A percentile compares a stretch with the other conserved stretches of the same genome.
Conservation (phyloP, 2,888 invertebrate species). For the Brachyopa scutellaris region DNA sequence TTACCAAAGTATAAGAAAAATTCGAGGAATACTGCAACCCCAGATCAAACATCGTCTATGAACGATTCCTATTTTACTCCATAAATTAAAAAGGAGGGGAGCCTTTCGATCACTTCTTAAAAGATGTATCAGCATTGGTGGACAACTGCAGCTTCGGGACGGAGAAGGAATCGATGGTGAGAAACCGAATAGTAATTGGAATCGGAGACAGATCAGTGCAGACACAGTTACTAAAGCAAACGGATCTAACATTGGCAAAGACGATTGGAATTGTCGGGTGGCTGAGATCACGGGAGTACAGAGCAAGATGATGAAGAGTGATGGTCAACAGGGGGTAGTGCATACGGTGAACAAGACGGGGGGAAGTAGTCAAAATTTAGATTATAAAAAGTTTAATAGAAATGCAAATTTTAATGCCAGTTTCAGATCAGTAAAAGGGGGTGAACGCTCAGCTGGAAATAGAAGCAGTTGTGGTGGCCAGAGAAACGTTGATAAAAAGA, state of each 20-base stretch:
- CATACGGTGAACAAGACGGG: too few relatives aligned
- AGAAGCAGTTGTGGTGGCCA: too few relatives aligned
- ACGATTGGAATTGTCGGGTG: conserved; percentile 26
- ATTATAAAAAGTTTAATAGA: too few relatives aligned
- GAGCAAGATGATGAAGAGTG: conserved; percentile 13
- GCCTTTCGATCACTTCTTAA: conserved; percentile 3
- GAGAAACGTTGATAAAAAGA: not conserved
- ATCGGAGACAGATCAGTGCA: conserved; percentile 18
- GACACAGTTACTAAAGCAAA: conserved; percentile 4
- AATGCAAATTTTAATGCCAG: too few relatives aligned
- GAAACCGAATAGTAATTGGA: conserved; percentile 25
- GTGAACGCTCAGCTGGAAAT: too few relatives aligned
- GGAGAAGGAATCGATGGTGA: conserved; percentile 30
- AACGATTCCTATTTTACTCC: not conserved
- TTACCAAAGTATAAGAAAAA: not conserved
- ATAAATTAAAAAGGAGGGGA: not conserved
- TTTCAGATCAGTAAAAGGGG: too few relatives aligned
- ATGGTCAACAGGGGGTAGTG: not conserved
- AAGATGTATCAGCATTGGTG: conserved; percentile 14
- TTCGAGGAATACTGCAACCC: conserved; percentile 2
- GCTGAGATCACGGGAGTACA: conserved; percentile 28
- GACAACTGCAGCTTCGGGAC: conserved; percentile 19
- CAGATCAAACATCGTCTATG: not conserved
- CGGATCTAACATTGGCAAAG: conserved; percentile 22
- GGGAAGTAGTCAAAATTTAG: too few relatives aligned